Base-by-base conservation (phyloP, 1,140 invertebrate genomes). In the Psilanteris sp. region DNA sequence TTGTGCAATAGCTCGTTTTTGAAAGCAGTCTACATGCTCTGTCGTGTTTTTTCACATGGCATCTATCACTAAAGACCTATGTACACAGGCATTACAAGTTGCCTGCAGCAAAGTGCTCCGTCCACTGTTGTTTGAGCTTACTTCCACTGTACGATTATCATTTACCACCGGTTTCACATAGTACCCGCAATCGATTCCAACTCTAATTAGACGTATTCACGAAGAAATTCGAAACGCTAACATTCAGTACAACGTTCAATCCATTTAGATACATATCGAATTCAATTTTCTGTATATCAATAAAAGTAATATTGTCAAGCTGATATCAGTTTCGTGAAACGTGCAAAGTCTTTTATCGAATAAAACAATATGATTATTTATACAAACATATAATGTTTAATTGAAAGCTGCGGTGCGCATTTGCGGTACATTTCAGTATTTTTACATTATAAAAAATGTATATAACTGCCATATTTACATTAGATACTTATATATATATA, bases 81-180 rank as follows among this genome's bases (percentile, higher is more conserved):
- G 32, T 27, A 36, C 20, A 41, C 29, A 6, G 32, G 10, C 41
- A n/a, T 61, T 61, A 27, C 31, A 48, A 16, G 4, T n/a, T n/a
- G 32, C 24, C 24, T 9, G 41, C 31, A 27, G 57, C 57, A 34
- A 48, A 48, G 27, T 39, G 24, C 57, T 20, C 22, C 18, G 43
- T 48, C 41, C 32, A 50, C 24, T 50, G 44, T 62, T 62, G 54
- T 32, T 34, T 24, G 7, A 44, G 54, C 41, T 61, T 61, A 61
- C 36, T 48, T 62, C 32, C 57, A 41, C 32, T 48, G 26, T 31
- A 50, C 20, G 18, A 46, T 62, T 62, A 50, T 62, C 43, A 62
- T 62, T 62, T 50, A 62, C 43, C 31, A 22, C 32, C 18, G 43
- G 34, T 64, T 59, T 48, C 14, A 27, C 29, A 4, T 43, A 41